phyloP scores from a whole-genome alignment of 2,888 invertebrate genomes.

The Drosophila nr. perissopoda region DNA sequence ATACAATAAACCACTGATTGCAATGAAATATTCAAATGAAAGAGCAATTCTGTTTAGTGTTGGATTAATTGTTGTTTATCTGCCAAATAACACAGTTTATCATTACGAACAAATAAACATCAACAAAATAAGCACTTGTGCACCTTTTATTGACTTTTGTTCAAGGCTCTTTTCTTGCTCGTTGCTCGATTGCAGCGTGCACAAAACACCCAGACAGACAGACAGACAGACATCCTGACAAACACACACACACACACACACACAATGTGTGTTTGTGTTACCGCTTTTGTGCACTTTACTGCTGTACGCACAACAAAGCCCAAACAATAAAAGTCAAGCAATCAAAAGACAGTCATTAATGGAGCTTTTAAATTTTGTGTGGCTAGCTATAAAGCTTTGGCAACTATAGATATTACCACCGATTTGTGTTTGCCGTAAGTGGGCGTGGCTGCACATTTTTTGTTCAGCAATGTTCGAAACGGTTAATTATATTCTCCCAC shows the following conservation, averaged over 20 bases:
- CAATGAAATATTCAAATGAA: not conserved
- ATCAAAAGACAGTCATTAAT: not conserved
- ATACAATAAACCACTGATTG: not conserved
- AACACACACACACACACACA: not conserved
- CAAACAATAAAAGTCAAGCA: slow-evolving; percentile 7
- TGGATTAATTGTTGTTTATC: not conserved
- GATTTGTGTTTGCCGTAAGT: not conserved
- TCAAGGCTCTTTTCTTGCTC: not conserved
- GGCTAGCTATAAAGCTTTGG: not conserved
- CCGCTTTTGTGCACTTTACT: slow-evolving; percentile 42
- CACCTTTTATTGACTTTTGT: slow-evolving; percentile 3
- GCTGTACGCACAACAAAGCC: slow-evolving; percentile 29
- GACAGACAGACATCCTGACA: not conserved
- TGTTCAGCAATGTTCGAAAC: not conserved
- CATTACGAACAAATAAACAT: not conserved
- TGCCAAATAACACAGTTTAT: not conserved
- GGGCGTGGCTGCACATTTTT: not conserved
- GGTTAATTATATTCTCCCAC: not conserved
- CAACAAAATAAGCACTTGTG: not conserved
- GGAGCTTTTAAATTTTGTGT: not conserved
- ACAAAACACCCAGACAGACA: not conserved
- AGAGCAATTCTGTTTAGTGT: not conserved
- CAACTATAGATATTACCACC: not conserved
- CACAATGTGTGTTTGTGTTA: slow-evolving; percentile 27
- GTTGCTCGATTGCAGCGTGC: slow-evolving; percentile 14